phyloP scores from a whole-genome alignment of 2,888 invertebrate genomes.

The Nephrotoma guestfalica region DNA sequence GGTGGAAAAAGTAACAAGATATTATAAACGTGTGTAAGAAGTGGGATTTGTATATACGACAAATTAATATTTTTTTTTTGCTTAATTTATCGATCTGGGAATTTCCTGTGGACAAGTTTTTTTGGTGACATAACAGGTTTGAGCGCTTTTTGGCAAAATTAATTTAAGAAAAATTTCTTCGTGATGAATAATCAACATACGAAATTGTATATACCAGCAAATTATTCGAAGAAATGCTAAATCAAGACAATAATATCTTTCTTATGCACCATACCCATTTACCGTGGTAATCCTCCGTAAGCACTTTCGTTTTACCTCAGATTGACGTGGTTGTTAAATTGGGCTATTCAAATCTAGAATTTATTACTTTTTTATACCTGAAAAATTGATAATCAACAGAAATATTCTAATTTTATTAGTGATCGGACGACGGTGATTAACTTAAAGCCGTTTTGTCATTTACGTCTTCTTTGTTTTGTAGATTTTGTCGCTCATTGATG shows the following conservation, averaged over 20 bases:
- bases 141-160: not conserved
- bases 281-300: not conserved
- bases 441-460: not conserved
- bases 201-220: not conserved
- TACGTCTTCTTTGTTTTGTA: not conserved
- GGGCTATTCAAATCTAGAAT: not conserved
- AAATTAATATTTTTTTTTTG: not conserved
- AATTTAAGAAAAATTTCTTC: not conserved
- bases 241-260: not conserved
- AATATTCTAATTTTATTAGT: not conserved
- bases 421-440: not conserved
- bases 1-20: no score
- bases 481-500: not conserved
- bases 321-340: not conserved
- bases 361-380: not conserved
- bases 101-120: not conserved
- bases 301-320: not conserved
- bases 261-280: not conserved
- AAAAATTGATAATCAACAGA: not conserved
- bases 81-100: not conserved
- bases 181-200: not conserved
- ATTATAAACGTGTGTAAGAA: not conserved
- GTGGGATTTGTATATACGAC: not conserved
- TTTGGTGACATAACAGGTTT: not conserved
- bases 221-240: not conserved